Conservation (phyloP, 1,140 invertebrate species). For the Trachymyrmex cornetzi region DNA sequence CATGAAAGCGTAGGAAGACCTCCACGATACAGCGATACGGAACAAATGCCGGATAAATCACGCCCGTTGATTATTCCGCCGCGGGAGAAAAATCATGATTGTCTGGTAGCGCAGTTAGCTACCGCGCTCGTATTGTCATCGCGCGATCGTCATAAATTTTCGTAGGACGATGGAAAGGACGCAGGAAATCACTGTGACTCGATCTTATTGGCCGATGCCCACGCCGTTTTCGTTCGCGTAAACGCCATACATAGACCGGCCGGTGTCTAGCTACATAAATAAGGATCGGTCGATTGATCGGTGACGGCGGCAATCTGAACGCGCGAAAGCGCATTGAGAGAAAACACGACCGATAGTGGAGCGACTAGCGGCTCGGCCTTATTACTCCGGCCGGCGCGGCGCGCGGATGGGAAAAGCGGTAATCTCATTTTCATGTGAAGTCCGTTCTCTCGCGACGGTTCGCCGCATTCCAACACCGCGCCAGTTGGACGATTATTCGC, state of each 20-base stretch:
- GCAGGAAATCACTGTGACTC: neutral
- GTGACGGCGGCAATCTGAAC: constrained; percentile 20
- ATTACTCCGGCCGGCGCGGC: constrained; percentile 53
- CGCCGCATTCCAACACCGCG: constrained; percentile 66
- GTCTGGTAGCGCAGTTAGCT: constrained; percentile 6
- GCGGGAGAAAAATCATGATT: constrained; percentile 32
- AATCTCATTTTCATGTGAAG: constrained; percentile 77
- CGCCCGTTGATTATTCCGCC: constrained; percentile 29
- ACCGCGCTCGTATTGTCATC: neutral
- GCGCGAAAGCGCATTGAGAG: constrained; percentile 74
- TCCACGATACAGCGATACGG: neutral
- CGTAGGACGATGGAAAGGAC: constrained; percentile 2
- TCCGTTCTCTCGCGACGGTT: constrained; percentile 61
- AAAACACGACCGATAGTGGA: constrained; percentile 75
- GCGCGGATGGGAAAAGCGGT: constrained; percentile 72
- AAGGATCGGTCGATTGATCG: constrained; percentile 41
- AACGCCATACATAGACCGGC: constrained; percentile 45
- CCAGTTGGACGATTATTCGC: constrained; percentile 58
- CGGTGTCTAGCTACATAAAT: constrained; percentile 62
- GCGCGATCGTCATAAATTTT: neutral
- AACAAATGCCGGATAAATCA: constrained; percentile 40
- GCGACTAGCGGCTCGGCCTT: constrained; percentile 77
- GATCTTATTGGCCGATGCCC: constrained; percentile 18
- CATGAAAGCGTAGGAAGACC: constrained; percentile 17
- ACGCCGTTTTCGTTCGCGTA: constrained; percentile 60